A percentile compares a stretch with the other conserved stretches of the same genome.
phyloP scores from a whole-genome alignment of 2,888 invertebrate species.

The Amblyjoppa fuscipennis region DNA sequence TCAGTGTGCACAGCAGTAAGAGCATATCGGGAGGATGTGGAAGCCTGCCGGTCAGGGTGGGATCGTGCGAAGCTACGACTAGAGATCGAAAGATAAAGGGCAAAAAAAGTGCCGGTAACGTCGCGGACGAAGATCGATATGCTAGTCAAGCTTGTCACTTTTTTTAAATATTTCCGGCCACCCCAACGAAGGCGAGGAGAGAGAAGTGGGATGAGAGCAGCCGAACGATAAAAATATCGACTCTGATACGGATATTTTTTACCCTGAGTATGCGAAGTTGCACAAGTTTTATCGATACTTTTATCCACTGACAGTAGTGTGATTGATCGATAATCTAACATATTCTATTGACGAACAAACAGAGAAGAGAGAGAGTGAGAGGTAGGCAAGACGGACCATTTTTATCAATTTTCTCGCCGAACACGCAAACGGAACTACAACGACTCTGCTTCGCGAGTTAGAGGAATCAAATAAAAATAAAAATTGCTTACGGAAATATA shows the following conservation, averaged over 20 bases:
- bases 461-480: too few species aligned
- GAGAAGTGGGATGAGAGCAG: not conserved
- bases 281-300: constrained; percentile 8
- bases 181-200: not conserved
- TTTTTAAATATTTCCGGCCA: constrained; percentile 10
- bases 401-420: not conserved
- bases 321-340: constrained; percentile 37
- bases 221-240: not conserved
- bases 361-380: not conserved
- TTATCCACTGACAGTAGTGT: not conserved
- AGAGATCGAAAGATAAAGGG: constrained; percentile 25
- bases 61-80: not conserved
- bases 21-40: constrained; percentile 6
- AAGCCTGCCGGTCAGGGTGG: constrained; percentile 9
- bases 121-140: constrained; percentile 49
- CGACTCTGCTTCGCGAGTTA: too few species aligned
- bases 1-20: constrained; percentile 15
- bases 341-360: not conserved
- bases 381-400: not conserved
- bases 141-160: constrained; percentile 13
- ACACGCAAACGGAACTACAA: too few species aligned
- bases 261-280: constrained; percentile 6
- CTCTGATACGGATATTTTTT: constrained; percentile 4
- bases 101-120: constrained; percentile 23
- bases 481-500: not conserved